These are phyloP conservation scores for Pachyuromys duprasi DNA, from an alignment of 2,797 vertebrate genomes.

Conservation along the genomic window DNA sequence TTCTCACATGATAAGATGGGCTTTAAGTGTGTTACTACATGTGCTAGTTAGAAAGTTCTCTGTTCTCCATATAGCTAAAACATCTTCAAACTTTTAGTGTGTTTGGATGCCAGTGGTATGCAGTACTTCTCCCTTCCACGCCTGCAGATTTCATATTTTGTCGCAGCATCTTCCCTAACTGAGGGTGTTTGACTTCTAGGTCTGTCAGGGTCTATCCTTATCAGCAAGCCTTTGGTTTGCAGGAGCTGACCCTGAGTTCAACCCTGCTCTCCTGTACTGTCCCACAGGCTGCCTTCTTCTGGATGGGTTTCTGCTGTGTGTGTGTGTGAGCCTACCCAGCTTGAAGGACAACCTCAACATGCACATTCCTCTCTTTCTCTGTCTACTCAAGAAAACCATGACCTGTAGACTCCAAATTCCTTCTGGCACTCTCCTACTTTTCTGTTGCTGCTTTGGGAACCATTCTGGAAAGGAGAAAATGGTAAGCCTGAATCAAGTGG, in stretches of 20 bases:
- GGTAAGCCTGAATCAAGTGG: conserved; percentile 13
- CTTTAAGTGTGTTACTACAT: not conserved
- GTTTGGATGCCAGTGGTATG: not conserved
- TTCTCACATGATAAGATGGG: not conserved
- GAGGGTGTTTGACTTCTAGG: not conserved
- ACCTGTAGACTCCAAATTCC: not conserved
- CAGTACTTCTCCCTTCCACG: not conserved
- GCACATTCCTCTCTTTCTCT: not conserved
- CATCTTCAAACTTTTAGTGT: not conserved
- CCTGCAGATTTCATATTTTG: conserved; percentile 2
- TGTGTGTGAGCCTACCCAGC: not conserved
- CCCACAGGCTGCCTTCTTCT: accelerated
- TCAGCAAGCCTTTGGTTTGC: not conserved
- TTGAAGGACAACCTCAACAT: not conserved
- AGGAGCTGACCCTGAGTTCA: not conserved
- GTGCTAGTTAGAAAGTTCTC: not conserved
- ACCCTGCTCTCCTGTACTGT: not conserved
- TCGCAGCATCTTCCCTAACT: not conserved
- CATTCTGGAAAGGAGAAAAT: not conserved
- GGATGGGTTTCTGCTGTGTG: not conserved
- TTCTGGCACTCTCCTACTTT: not conserved
- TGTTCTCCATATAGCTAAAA: not conserved
- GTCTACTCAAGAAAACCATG: not conserved
- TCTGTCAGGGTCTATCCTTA: not conserved
- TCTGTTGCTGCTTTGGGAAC: not conserved